These are phyloP conservation scores for Ceraclea dissimilis DNA, from an alignment of 2,888 invertebrate species.

Conservation along the genomic window DNA sequence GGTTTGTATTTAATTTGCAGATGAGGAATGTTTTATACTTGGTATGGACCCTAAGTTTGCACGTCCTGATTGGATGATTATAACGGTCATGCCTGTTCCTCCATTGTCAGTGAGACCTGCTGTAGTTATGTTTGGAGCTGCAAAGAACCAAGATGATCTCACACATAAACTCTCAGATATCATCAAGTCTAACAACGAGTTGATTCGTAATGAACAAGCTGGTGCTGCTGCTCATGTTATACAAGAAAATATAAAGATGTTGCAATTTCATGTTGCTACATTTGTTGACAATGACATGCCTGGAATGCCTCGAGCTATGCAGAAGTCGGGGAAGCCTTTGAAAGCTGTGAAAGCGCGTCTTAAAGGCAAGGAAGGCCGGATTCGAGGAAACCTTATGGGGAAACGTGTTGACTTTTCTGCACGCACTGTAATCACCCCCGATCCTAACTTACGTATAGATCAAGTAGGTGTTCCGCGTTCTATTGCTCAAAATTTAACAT, in stretches of 20 bases:
- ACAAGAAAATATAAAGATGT: conserved; percentile 91
- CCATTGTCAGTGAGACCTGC: conserved; percentile 95
- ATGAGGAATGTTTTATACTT: conserved; percentile 92
- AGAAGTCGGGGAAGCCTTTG: conserved; percentile 96
- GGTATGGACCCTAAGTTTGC: conserved; percentile 97
- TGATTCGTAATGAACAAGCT: conserved; percentile 88
- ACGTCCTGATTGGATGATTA: conserved; percentile 99
- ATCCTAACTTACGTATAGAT: conserved; percentile 90
- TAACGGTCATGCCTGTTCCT: conserved; percentile 95
- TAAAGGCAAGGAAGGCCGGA: conserved; percentile 98
- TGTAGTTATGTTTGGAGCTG: conserved; percentile 98
- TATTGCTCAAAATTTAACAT: conserved; percentile 98
- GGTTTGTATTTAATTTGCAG: too few species aligned
- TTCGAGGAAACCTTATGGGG: conserved; percentile 99
- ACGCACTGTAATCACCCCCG: conserved; percentile 96
- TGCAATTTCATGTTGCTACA: conserved; percentile 98
- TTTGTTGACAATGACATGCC: conserved; percentile 99
- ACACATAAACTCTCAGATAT: conserved; percentile 99
- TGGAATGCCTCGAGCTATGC: conserved; percentile 95
- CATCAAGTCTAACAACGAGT: conserved; percentile 95
- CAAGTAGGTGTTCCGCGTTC: conserved; percentile 97
- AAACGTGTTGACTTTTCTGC: conserved; percentile 99
- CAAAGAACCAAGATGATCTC: conserved; percentile 97
- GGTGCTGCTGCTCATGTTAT: conserved; percentile 98
- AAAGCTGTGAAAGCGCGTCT: conserved; percentile 95